Evolutionary conservation across 2,888 invertebrate genomes (phyloP), one percentile per base, ranked within the genome.

Genomic region (Gisinianus flammeolus): DNA sequence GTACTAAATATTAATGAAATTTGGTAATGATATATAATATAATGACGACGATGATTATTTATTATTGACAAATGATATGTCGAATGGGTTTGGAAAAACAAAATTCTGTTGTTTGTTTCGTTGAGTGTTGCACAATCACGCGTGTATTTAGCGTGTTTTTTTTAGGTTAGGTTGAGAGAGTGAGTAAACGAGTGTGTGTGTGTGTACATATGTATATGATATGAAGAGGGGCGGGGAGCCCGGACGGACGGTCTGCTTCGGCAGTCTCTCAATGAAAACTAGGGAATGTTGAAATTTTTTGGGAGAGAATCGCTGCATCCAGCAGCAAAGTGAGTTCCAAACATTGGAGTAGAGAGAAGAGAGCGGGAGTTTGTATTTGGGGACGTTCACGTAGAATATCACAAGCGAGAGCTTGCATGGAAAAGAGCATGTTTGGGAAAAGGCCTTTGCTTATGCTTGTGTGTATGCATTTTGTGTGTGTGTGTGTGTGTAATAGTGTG

Each of bases 231-330:
- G 73, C 73, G 73, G 73, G 73, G 66, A 76, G 68, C 68, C 67
- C 76, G 77, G 77, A 77, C 77, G 77, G 77, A 77, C 58, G 26
- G 69, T 76, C 76, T 76, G 68, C 68, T 69, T 76, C 58, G 62
- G 77, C 62, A 74, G 62, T 74, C 70, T 77, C 77, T 70, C 77
- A 71, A 64, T 77, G 77, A 77, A 77, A 77, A 77, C 77, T 77
- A 77, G 77, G 77, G 77, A 77, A 77, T 77, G 70, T 62, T 26
- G 62, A 28, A 64, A 33, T 62, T 58, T 77, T 77, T 77, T 71
- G 77, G 77, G 71, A 71, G 35, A 56, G 77, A 77, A 77, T 62
- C 71, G 22, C 54, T 77, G 31, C 64, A 70, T 77, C 77, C 77
- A 77, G 58, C 77, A 71, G 71, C 77, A 77, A 77, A 77, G 26